These are phyloP conservation scores for Pelobates cultripes DNA, from an alignment of 2,797 vertebrate genomes.

Conservation along the genomic window DNA sequence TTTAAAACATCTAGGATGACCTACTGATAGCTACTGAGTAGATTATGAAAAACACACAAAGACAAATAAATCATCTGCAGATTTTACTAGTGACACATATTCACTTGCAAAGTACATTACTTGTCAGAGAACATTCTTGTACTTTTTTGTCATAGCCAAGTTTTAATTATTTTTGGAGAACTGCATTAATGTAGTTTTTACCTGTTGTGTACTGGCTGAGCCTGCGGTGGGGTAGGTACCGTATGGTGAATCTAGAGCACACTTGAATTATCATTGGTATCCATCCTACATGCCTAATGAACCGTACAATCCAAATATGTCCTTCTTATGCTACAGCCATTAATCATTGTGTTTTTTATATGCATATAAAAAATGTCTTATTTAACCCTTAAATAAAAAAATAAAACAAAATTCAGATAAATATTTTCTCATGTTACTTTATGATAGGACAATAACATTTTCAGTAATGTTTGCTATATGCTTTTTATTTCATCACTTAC, in stretches of 20 bases:
- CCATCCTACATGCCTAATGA: conserved; percentile 47
- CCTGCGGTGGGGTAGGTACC: conserved; percentile 19
- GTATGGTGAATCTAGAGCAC: conserved; percentile 30
- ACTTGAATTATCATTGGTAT: conserved; percentile 33
- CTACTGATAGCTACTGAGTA: not conserved
- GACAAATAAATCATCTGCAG: conserved; percentile 13
- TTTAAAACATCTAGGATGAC: not conserved
- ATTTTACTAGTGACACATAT: conserved; percentile 8
- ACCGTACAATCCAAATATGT: conserved; percentile 51
- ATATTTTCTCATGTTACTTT: no score
- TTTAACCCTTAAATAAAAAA: conserved; percentile 23
- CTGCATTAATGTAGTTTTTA: conserved; percentile 2
- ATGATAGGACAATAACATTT: no score
- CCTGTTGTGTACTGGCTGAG: conserved; percentile 4
- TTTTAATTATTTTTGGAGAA: conserved; percentile 37
- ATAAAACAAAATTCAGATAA: no score
- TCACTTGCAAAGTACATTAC: conserved; percentile 3
- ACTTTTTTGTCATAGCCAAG: conserved; percentile 8
- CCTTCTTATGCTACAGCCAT: conserved; percentile 51
- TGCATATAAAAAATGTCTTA: conserved; percentile 30
- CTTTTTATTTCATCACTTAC: no score
- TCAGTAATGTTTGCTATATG: no score
- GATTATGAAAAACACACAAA: conserved; percentile 15
- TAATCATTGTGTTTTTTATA: conserved; percentile 48
- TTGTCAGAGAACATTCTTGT: conserved; percentile 6